Evolutionary conservation across 1,140 invertebrate species (phyloP), one percentile per base, ranked within the genome.

Genomic region (Physella acuta): DNA sequence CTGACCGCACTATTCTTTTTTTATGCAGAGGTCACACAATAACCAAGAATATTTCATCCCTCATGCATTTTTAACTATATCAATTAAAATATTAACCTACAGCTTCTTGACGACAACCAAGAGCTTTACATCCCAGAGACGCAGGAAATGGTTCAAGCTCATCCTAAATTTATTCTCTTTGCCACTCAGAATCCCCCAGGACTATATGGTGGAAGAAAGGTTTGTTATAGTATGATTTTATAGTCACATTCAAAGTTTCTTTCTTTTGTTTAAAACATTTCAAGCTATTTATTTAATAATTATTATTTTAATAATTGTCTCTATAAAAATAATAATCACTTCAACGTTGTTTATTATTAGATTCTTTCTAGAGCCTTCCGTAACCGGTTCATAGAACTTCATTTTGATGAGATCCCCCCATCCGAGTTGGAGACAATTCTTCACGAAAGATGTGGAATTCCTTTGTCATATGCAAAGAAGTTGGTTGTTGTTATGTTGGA

Each of bases 181-280:
- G 98, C 97, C 0, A 99, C 98, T 0, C 97, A 99, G 86, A 99
- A 99, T 89, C 98, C 98, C 20, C 94, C 97, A 4, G 98, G 97
- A 2, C 85, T 93, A 1, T 99, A 99, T 82, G 97, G 96, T 26
- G 98, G 98, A 4, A 87, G 98, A 64, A 99, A 99, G 88, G 91
- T 89, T 4, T 24, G 26, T 44, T 17, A 44, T 11, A 44, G 20
- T 11, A 44, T 11, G 20, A 44, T 44, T 8, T 44, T n/a, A n/a
- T n/a, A n/a, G n/a, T n/a, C n/a, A n/a, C n/a, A n/a, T n/a, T n/a
- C n/a, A n/a, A n/a, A 0, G n/a, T 53, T 56, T 3, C 52, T 61
- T 16, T 26, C 26, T 24, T 16, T 65, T 31, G 14, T n/a, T n/a
- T n/a, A n/a, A 14, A 49, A 49, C 44, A 49, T n/a, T n/a, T n/a